Base-by-base conservation (phyloP, 2,113 vertebrate genomes). In the Ibidorhyncha struthersii region DNA sequence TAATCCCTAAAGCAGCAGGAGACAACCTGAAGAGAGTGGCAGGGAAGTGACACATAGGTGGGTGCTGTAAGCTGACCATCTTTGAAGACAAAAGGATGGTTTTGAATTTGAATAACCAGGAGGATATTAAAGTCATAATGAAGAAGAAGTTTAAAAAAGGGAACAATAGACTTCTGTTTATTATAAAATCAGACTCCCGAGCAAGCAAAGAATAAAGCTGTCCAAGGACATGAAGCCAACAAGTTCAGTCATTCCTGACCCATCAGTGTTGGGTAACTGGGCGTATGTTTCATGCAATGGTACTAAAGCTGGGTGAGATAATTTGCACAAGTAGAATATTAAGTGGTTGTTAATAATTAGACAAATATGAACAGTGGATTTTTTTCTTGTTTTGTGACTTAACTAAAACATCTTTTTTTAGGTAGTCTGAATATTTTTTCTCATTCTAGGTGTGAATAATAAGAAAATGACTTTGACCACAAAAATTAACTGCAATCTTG, bases 201-300 rank as follows among this genome's bases (percentile, higher is more conserved):
- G 50, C 17, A 86, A 73, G n/a, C 41, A 45, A 77, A 74, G 34
- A 91, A 53, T 26, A 58, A 70, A 36, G 5, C 11, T 83, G 58
- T 45, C 27, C 21, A 50, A 92, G 67, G 32, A 78, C 32, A 45
- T 3, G 14, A 73, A 12, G 55, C 9, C 34, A 86, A 32, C 16
- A 81, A 55, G 14, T 77, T 84, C 50, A 78, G 34, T 38, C 9
- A 47, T 65, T 87, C 34, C 36, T 82, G 65, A 74, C 15, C 65
- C 16, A 23, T 30, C 47, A 63, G 9, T 69, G 21, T 32, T 40
- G 25, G 21, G 30, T 76, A 87, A 76, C 30, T 63, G 40, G 12
- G 10, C 2, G 0, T 52, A 9, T 25, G 16, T 67, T 91, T 86
- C 38, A 41, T 30, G 12, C 20, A 71, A 53, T 0, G 0, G 6